Evolutionary conservation across 2,797 vertebrate species (phyloP), one percentile per base, ranked within the genome.

Genomic region (Acrocephalus scirpaceus): DNA sequence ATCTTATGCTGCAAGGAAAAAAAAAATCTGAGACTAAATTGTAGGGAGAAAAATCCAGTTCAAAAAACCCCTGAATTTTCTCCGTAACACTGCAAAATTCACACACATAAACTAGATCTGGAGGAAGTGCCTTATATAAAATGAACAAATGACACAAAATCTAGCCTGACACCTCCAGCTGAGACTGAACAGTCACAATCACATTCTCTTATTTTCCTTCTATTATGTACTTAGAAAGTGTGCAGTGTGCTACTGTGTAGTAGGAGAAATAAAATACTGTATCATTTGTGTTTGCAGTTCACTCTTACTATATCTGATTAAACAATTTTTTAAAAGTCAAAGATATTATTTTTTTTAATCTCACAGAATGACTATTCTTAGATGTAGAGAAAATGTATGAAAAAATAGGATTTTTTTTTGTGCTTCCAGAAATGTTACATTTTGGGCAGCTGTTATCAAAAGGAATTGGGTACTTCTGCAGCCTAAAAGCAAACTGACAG

Each of bases 401-500:
- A 61, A 40, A 29, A 61, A 61, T 13, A 40, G 1, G 5, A 1
- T 10, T n/a, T 64, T 62, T 61, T 61, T 13, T 21, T 57, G 3
- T 57, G 19, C 32, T 77, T 78, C 70, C 45, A 66, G 27, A 53
- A 70, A 30, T 38, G 36, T 5, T 57, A 1, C 60, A 20, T 72
- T 94, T 90, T 79, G 51, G 21, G 53, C 47, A 67, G 21, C 73
- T 73, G 13, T 34, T 90, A 53, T 86, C 77, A 81, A 78, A 88
- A 91, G 15, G 30, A 84, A 27, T 45, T 73, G 1, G 6, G 22
- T 79, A 74, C 26, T 91, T 93, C 73, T 90, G 34, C 57, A 86
- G 32, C 65, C 53, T 91, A 84, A 92, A 92, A 92, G 73, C 64
- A 90, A 93, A 91, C 40, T 53, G 70, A 84, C 91, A 82, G 77